These are phyloP conservation scores for Synanthedon tipuliformis DNA, from an alignment of 2,888 invertebrate genomes.

Conservation along the genomic window DNA sequence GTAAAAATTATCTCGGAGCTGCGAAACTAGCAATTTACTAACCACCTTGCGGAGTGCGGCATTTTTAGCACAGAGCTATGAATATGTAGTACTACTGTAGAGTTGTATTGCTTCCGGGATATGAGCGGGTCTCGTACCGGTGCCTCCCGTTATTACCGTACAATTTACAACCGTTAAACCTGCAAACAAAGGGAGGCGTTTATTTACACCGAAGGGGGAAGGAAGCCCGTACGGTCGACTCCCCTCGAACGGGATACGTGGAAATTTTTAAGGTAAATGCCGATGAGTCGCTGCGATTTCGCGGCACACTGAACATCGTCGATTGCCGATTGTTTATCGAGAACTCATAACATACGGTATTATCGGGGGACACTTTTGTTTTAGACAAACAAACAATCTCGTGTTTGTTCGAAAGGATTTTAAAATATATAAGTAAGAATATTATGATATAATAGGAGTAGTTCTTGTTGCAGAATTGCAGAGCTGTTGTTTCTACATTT, in stretches of 20 bases:
- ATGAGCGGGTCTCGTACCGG: slow-evolving; percentile 9
- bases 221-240: slow-evolving; percentile 30
- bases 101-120: slow-evolving; percentile 33
- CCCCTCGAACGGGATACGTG: slow-evolving; percentile 15
- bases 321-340: slow-evolving; percentile 17
- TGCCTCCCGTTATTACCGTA: slow-evolving; percentile 36
- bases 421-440: no score
- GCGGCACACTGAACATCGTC: slow-evolving; percentile 13
- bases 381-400: background rate
- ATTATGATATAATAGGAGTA: background rate
- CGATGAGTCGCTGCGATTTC: slow-evolving; percentile 21
- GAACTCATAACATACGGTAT: background rate
- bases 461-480: background rate
- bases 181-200: slow-evolving; percentile 36
- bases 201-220: slow-evolving; percentile 33
- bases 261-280: slow-evolving; percentile 26
- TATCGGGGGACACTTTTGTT: background rate
- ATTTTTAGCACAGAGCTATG: slow-evolving; percentile 27
- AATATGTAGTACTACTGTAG: slow-evolving; percentile 32
- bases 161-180: slow-evolving; percentile 46
- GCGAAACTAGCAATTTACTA: slow-evolving; percentile 6
- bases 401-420: background rate
- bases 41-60: slow-evolving; percentile 17
- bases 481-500: background rate
- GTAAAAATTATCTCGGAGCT: background rate